Conservation (phyloP, 2,113 vertebrate genomes). For the Salvelinus sp. region DNA sequence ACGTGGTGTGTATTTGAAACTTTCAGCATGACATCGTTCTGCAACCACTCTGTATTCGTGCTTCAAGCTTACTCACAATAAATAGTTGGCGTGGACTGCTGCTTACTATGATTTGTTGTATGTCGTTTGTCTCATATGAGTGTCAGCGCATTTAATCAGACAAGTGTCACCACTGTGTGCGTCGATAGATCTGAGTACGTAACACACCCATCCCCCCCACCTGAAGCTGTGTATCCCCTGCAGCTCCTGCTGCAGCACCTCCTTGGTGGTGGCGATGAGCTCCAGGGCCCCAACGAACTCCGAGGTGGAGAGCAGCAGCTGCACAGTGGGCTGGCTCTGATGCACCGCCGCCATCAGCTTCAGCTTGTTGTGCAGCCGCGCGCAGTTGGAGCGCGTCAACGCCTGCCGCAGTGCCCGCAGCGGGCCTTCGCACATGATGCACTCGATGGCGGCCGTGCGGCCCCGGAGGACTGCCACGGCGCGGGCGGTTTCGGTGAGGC, state of each 20-base stretch:
- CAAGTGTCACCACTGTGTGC: too few relatives aligned
- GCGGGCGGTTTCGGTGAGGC: constrained; percentile 88
- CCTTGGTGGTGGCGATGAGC: constrained; percentile 96
- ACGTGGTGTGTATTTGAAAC: too few relatives aligned
- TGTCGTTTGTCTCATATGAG: too few relatives aligned
- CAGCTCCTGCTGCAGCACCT: constrained; percentile 97
- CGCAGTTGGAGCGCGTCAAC: constrained; percentile 88
- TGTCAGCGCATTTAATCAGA: too few relatives aligned
- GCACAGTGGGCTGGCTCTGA: constrained; percentile 98
- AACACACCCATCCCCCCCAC: constrained; percentile 53
- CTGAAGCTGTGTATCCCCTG: constrained; percentile 97
- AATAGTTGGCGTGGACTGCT: too few relatives aligned
- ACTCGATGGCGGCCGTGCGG: constrained; percentile 87
- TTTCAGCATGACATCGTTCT: too few relatives aligned
- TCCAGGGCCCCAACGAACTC: constrained; percentile 97
- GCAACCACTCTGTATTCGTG: too few relatives aligned
- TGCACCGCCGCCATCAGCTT: constrained; percentile 98
- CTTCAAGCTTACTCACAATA: too few relatives aligned
- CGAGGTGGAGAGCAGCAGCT: constrained; percentile 91
- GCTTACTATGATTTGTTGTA: too few relatives aligned
- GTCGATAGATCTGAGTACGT: too few relatives aligned
- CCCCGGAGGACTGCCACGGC: constrained; percentile 89
- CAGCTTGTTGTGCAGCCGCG: constrained; percentile 89
- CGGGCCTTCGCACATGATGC: constrained; percentile 90
- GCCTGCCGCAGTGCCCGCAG: constrained; percentile 85